These are phyloP conservation scores for Phalacrocorax brasilianus DNA, from an alignment of 2,113 vertebrate species.

Conservation along the genomic window DNA sequence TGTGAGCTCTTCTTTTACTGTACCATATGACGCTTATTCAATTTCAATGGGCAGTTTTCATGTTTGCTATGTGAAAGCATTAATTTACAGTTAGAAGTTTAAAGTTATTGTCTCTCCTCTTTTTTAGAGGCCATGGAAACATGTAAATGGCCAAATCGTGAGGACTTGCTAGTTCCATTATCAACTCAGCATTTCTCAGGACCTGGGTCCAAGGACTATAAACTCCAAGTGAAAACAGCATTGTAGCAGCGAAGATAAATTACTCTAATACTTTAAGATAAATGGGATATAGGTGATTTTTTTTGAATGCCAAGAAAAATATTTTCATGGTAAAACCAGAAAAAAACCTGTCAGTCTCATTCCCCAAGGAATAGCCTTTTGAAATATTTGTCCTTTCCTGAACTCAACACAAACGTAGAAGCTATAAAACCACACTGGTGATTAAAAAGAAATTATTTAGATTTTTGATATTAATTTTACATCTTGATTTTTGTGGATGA, in stretches of 20 bases:
- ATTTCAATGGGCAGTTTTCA: background rate
- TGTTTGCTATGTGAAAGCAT: background rate
- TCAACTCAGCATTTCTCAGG: background rate
- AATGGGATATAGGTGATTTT: background rate
- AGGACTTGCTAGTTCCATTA: background rate
- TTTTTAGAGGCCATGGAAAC: background rate
- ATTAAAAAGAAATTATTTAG: background rate
- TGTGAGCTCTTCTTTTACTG: background rate
- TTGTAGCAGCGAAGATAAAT: background rate
- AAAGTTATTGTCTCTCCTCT: background rate
- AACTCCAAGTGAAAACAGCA: background rate
- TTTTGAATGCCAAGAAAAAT: background rate
- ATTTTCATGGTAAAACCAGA: background rate
- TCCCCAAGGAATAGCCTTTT: background rate
- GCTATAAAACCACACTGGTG: background rate
- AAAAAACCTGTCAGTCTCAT: background rate
- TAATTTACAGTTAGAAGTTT: background rate
- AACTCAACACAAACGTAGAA: background rate
- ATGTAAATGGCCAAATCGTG: background rate
- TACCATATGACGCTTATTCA: rapidly evolving
- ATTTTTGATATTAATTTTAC: background rate
- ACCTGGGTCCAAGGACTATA: background rate
- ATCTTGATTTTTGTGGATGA: background rate
- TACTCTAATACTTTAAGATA: background rate
- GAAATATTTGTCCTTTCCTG: background rate